Evolutionary conservation across 2,888 invertebrate genomes (phyloP), one percentile per base, ranked within the genome.

Genomic region (Tinea pellionella): DNA sequence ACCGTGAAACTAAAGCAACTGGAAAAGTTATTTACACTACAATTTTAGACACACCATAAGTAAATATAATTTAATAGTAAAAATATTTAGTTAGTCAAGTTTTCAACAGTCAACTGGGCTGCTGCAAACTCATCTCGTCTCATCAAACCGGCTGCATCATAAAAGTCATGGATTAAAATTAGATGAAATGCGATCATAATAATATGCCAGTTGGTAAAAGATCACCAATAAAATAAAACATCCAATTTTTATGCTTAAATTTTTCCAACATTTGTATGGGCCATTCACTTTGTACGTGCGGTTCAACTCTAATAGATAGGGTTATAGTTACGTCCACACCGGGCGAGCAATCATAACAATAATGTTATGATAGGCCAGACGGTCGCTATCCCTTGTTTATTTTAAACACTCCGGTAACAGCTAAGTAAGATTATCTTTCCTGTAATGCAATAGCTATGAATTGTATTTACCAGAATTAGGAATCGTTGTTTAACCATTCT

Each of bases 301-400:
- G 37, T 37, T 37, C 37, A 18, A 55, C 8, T 41, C 41, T 59
- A 59, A 59, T 59, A 41, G 59, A 42, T 59, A 59, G 42, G 59
- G 59, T 9, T 2, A 9, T 37, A n/a, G 37, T 37, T 37, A 9
- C 37, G 37, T 15, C 19, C 43, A 41, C 67, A 65, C 64, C 65
- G 67, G 70, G 67, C 68, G 69, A 70, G 70, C 72, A 78, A 78
- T 75, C 74, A 82, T 77, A 84, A 84, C 82, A 85, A 78, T 75
- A 69, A 71, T 83, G 80, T 86, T 86, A 72, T 85, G 83, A 79
- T 82, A 84, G 84, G 77, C 29, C 12, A 29, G 57, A 32, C n/a
- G 16, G 57, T 15, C 32, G 57, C 65, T 37, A 65, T 67, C 67
- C 67, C 63, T 63, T 83, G 83, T 86, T 83, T 83, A 80, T 75